These are phyloP conservation scores for Adela reaumurella DNA, from an alignment of 2,888 invertebrate genomes.

Conservation along the genomic window DNA sequence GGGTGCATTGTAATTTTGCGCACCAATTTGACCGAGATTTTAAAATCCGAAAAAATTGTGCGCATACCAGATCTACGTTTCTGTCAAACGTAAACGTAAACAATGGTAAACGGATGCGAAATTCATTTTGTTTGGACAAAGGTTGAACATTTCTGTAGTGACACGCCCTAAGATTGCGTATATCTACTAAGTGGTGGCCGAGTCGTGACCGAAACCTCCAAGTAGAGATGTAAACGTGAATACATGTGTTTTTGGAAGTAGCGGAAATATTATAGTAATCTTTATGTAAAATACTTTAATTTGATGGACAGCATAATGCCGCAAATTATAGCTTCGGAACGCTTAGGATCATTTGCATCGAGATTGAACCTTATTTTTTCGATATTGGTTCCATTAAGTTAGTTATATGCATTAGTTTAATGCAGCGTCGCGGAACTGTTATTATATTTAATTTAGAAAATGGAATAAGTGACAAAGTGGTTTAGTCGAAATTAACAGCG, in stretches of 20 bases:
- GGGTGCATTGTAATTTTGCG: too few species aligned
- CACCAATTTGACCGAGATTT: too few species aligned
- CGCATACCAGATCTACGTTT: too few species aligned
- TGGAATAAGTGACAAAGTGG: not conserved
- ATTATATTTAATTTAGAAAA: not conserved
- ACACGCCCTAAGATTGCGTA: too few species aligned
- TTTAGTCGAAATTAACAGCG: not conserved
- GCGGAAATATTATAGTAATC: constrained; percentile 27
- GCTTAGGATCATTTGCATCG: constrained; percentile 54
- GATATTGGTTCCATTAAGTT: constrained; percentile 52
- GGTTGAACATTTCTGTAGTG: too few species aligned
- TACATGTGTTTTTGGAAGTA: constrained; percentile 27
- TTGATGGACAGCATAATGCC: constrained; percentile 54
- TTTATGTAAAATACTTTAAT: constrained; percentile 46
- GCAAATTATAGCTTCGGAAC: constrained; percentile 53
- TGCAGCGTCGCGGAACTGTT: not conserved
- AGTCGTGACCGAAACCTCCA: not conserved
- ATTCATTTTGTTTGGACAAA: too few species aligned
- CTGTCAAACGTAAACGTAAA: too few species aligned
- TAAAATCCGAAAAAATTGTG: too few species aligned
- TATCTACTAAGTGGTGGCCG: too few species aligned
- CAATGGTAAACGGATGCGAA: too few species aligned
- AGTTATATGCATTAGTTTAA: constrained; percentile 47
- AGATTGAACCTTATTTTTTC: constrained; percentile 56
- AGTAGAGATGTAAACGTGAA: constrained; percentile 52